Percentiles rank a stretch among this genome's conserved stretches.
These are phyloP conservation scores for Ibidorhyncha struthersii DNA, from an alignment of 2,113 vertebrate species.

Conservation along the genomic window DNA sequence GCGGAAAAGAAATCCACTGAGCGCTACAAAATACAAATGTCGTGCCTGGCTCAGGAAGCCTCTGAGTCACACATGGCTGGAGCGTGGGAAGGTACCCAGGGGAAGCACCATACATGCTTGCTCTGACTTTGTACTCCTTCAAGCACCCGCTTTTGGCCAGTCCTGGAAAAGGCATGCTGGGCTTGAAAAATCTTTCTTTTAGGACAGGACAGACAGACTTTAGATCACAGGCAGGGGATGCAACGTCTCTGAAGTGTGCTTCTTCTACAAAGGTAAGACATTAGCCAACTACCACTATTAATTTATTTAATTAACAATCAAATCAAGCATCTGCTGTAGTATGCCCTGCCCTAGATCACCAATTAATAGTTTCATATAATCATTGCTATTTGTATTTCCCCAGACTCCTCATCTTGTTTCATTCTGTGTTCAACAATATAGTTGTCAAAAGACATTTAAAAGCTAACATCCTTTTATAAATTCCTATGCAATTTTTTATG, in stretches of 20 bases:
- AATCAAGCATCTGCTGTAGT: background rate
- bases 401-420: background rate
- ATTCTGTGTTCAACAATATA: background rate
- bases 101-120: background rate
- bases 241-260: background rate
- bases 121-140: background rate
- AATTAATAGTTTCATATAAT: background rate
- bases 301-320: background rate
- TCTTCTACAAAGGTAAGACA: background rate
- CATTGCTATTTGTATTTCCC: background rate
- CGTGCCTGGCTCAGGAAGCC: background rate
- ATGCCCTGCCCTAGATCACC: background rate
- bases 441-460: background rate
- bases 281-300: background rate
- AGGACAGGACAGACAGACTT: background rate
- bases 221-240: background rate
- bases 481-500: background rate
- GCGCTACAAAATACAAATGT: background rate
- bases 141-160: background rate
- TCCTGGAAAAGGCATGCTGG: background rate
- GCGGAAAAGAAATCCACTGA: background rate
- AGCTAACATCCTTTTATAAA: background rate
- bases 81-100: background rate
- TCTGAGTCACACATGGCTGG: background rate
- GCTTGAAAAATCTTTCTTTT: background rate